Conservation (phyloP, 2,113 vertebrate species). For the Uria aalge region DNA sequence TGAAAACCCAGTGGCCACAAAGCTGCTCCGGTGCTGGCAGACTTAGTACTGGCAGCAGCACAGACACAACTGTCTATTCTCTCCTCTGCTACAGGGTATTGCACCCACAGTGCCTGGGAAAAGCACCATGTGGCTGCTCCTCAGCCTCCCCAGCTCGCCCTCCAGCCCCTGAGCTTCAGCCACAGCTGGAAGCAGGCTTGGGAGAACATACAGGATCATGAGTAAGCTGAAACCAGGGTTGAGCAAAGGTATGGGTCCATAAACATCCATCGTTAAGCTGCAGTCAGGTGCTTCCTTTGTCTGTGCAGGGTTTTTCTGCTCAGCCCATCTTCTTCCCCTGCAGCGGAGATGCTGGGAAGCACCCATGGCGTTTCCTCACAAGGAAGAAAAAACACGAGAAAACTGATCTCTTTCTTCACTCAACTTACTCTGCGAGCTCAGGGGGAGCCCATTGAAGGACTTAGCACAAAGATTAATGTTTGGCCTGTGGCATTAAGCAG, state of each 20-base stretch:
- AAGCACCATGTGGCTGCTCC: not conserved
- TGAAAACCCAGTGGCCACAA: not conserved
- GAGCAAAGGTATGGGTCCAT: not conserved
- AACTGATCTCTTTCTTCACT: constrained; percentile 18
- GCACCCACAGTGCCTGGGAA: not conserved
- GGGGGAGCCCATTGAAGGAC: constrained; percentile 53
- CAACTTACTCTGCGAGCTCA: constrained; percentile 54
- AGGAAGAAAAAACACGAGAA: not conserved
- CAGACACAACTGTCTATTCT: not conserved
- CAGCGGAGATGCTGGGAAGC: not conserved
- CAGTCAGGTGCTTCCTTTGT: not conserved
- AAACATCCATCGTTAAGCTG: fast-evolving
- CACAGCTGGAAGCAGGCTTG: not conserved
- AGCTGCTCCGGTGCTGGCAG: not conserved
- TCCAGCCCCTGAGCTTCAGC: not conserved
- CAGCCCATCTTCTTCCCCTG: not conserved
- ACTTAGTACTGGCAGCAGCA: not conserved
- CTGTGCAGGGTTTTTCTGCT: not conserved
- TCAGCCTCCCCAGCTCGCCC: too few relatives aligned
- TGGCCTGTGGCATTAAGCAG: constrained; percentile 56
- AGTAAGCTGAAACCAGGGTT: fast-evolving
- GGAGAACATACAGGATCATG: not conserved
- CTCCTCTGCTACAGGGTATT: not conserved
- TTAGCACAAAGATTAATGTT: constrained; percentile 74
- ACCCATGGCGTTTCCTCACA: not conserved